A percentile compares a stretch with the other conserved stretches of the same genome.
Evolutionary conservation across 2,888 invertebrate species (phyloP).

Genomic region (Azorinus chamasolen): DNA sequence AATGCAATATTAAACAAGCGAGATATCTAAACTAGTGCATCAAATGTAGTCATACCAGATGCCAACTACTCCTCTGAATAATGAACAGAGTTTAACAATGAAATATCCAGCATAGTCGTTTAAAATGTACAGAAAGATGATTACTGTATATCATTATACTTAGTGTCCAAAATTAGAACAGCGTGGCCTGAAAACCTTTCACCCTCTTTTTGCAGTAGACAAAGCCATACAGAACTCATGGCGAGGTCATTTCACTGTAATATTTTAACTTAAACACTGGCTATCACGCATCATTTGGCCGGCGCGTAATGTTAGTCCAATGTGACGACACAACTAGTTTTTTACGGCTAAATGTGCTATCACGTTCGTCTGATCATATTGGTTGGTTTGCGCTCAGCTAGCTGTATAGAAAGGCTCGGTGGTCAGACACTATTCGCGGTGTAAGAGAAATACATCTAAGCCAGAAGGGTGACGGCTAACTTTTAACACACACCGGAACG

Average conservation of each 20-base stretch:
- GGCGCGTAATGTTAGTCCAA: slow-evolving; percentile 63
- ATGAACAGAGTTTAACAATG: too few relatives aligned
- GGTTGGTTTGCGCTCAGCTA: slow-evolving; percentile 64
- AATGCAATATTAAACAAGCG: too few relatives aligned
- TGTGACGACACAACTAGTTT: slow-evolving; percentile 63
- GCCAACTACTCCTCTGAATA: too few relatives aligned
- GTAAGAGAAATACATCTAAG: slow-evolving; percentile 66
- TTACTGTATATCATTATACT: too few relatives aligned
- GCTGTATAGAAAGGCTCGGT: slow-evolving; percentile 61
- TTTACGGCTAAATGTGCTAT: slow-evolving; percentile 66
- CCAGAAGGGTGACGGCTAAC: slow-evolving; percentile 55
- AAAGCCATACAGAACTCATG: slow-evolving; percentile 27
- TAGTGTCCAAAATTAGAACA: background rate
- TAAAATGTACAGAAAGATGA: too few relatives aligned
- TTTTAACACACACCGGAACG: slow-evolving; percentile 16
- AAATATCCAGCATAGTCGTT: too few relatives aligned
- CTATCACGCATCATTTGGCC: slow-evolving; percentile 62
- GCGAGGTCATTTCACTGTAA: slow-evolving; percentile 58
- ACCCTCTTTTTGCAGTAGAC: slow-evolving; percentile 27
- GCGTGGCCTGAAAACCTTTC: slow-evolving; percentile 23
- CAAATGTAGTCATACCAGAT: too few relatives aligned
- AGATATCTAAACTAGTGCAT: too few relatives aligned
- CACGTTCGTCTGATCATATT: slow-evolving; percentile 67
- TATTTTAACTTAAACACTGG: slow-evolving; percentile 14
- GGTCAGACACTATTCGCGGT: slow-evolving; percentile 62